Evolutionary conservation across 2,888 invertebrate genomes (phyloP).

Genomic region (Liodrosophila aerea): DNA sequence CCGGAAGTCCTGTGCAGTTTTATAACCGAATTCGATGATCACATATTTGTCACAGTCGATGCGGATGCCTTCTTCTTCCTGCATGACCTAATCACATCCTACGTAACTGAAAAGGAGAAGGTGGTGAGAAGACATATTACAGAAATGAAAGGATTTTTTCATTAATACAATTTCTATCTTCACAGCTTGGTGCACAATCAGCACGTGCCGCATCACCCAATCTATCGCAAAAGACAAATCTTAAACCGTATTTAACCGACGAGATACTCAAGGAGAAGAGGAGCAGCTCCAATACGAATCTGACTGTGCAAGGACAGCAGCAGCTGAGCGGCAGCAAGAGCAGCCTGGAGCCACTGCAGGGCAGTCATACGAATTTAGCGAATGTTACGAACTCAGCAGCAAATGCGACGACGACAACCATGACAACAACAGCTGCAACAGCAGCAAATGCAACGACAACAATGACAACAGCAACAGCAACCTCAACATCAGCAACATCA

Average conservation of each 20-base stretch:
- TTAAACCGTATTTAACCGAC: constrained; percentile 77
- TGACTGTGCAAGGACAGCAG: constrained; percentile 62
- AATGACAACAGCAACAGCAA: constrained; percentile 5
- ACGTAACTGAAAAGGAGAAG: constrained; percentile 95
- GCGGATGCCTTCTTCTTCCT: constrained; percentile 99
- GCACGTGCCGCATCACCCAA: constrained; percentile 82
- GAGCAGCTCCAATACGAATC: constrained; percentile 46
- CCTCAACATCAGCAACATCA: constrained; percentile 32
- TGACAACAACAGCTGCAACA: constrained; percentile 21
- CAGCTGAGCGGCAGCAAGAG: constrained; percentile 69
- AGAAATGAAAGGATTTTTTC: not conserved
- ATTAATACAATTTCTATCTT: no score
- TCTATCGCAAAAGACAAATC: constrained; percentile 79
- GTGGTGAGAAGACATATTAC: constrained; percentile 84
- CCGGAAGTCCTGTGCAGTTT: constrained; percentile 97
- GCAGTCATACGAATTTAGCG: constrained; percentile 63
- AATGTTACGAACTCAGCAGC: constrained; percentile 17
- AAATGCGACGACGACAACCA: constrained; percentile 31
- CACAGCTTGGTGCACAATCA: constrained; percentile 80
- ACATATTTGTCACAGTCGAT: constrained; percentile 98
- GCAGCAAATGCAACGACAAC: constrained; percentile 22
- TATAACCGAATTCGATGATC: constrained; percentile 99
- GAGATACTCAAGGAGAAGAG: constrained; percentile 78
- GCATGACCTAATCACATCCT: constrained; percentile 97
- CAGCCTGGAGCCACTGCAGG: constrained; percentile 68